A percentile compares a stretch with the other conserved stretches of the same genome.
phyloP scores from a whole-genome alignment of 1,140 invertebrate species.

The Drosophila yakuba region DNA sequence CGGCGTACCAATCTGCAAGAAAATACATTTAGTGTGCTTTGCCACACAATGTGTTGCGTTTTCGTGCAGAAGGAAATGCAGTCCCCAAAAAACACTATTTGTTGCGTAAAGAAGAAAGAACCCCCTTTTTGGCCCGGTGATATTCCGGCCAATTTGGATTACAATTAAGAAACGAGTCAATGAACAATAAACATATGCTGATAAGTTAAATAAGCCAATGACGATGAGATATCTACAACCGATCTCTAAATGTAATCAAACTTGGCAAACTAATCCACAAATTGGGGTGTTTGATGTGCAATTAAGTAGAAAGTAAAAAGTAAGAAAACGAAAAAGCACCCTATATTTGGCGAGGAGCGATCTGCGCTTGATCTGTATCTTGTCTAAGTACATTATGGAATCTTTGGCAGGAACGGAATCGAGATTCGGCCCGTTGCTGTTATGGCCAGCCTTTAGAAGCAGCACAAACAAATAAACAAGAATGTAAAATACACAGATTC shows the following conservation, averaged over 20 bases:
- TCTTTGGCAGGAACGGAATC: slow-evolving; percentile 55
- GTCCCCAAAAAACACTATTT: no score
- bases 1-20: slow-evolving; percentile 85
- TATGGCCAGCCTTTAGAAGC: slow-evolving; percentile 56
- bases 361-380: slow-evolving; percentile 76
- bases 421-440: slow-evolving; percentile 35
- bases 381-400: slow-evolving; percentile 67
- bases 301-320: slow-evolving; percentile 13
- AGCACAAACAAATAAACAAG: slow-evolving; percentile 53
- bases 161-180: no score
- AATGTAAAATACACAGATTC: slow-evolving; percentile 31
- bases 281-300: slow-evolving; percentile 28
- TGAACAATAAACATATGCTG: no score
- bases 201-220: background rate
- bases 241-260: background rate
- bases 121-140: no score
- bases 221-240: background rate
- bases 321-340: slow-evolving; percentile 35
- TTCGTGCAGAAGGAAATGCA: slow-evolving; percentile 3
- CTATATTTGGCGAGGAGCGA: slow-evolving; percentile 76
- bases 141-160: no score
- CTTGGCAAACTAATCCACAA: background rate
- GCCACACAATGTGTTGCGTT: background rate
- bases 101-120: no score
- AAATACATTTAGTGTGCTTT: background rate